These are phyloP conservation scores for Drosophila cracens DNA, from an alignment of 2,888 invertebrate genomes.

Conservation along the genomic window DNA sequence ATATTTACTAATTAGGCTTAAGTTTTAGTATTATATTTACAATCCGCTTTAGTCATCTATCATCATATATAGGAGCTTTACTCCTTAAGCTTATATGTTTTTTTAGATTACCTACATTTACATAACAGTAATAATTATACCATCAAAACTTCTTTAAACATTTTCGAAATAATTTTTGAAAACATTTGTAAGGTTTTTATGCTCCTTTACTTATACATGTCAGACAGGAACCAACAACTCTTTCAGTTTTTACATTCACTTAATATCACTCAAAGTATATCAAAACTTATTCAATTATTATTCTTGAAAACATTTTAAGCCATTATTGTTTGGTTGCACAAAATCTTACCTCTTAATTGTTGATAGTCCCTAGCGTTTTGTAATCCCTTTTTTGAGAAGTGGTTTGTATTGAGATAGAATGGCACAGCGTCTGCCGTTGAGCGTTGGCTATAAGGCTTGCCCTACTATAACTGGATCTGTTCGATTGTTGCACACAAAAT, in stretches of 20 bases:
- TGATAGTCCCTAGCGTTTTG: slow-evolving; percentile 60
- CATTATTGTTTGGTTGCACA: not conserved
- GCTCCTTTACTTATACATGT: not conserved
- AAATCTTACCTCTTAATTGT: slow-evolving; percentile 50
- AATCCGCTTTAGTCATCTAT: not conserved
- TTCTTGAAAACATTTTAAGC: not conserved
- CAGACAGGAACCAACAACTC: not conserved
- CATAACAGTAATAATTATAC: not conserved
- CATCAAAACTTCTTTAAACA: not conserved
- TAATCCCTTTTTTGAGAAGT: slow-evolving; percentile 60
- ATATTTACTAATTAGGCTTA: not conserved
- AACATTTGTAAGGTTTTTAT: not conserved
- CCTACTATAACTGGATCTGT: slow-evolving; percentile 37
- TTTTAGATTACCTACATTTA: not conserved
- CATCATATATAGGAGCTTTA: too few species aligned
- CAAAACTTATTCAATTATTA: not conserved
- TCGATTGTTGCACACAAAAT: slow-evolving; percentile 51
- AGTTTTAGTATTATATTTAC: not conserved
- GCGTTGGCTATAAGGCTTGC: slow-evolving; percentile 27
- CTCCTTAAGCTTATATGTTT: not conserved
- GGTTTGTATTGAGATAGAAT: slow-evolving; percentile 26
- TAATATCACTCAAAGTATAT: not conserved
- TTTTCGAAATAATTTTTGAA: not conserved
- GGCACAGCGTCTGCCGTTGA: slow-evolving; percentile 45
- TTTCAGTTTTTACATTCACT: not conserved